Evolutionary conservation across 2,888 invertebrate species (phyloP).

Genomic region (Heliconius ethilla): DNA sequence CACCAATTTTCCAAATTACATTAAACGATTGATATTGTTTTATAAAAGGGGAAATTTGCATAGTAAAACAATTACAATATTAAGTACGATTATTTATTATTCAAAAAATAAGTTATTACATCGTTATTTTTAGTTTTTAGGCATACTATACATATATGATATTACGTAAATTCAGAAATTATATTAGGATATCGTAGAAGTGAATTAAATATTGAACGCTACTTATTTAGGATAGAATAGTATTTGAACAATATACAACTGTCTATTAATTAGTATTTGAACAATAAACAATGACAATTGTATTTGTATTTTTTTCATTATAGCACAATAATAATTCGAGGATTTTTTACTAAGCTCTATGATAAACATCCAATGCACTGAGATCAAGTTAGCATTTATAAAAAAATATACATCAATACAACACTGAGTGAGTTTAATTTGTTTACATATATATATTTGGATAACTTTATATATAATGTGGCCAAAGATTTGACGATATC

Average conservation of each 20-base stretch:
- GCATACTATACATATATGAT: slow-evolving; percentile 1
- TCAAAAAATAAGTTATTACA: slow-evolving; percentile 21
- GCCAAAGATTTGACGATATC: too few species aligned
- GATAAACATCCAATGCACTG: not conserved
- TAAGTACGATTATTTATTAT: slow-evolving; percentile 25
- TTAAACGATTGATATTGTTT: too few species aligned
- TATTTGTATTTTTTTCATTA: too few species aligned
- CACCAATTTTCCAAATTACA: too few species aligned
- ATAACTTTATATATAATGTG: not conserved
- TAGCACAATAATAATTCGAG: not conserved
- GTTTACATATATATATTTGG: not conserved
- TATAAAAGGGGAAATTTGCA: not conserved
- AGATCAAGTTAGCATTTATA: not conserved
- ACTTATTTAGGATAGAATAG: too few species aligned
- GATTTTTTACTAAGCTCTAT: not conserved
- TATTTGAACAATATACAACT: too few species aligned
- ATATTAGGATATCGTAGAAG: not conserved
- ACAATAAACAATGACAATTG: not conserved
- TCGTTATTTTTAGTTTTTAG: slow-evolving; percentile 10
- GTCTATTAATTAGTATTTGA: too few species aligned
- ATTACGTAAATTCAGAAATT: not conserved
- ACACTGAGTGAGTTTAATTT: not conserved
- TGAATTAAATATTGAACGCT: not conserved
- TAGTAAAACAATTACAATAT: slow-evolving; percentile 1
- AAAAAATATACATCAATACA: not conserved